These are phyloP conservation scores for Hydraecia micacea DNA, from an alignment of 2,888 invertebrate species.

Conservation along the genomic window DNA sequence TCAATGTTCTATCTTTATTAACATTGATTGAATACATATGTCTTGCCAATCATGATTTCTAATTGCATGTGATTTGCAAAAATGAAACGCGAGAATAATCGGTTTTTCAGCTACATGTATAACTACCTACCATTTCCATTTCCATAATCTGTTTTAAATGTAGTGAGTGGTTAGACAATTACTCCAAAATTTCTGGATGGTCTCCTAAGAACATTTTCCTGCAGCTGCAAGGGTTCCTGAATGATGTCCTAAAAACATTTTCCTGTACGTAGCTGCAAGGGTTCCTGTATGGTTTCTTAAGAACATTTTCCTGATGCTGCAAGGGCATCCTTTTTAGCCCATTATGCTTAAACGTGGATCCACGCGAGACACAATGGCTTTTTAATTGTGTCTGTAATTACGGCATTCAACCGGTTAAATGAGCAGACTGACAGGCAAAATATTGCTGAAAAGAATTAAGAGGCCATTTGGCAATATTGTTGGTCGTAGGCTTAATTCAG, in stretches of 20 bases:
- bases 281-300: no score
- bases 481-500: slow-evolving; percentile 4
- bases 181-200: not conserved
- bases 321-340: no score
- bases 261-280: no score
- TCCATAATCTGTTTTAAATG: not conserved
- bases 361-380: no score
- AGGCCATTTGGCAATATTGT: slow-evolving; percentile 36
- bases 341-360: no score
- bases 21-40: not conserved
- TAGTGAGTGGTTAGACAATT: not conserved
- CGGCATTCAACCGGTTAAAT: no score
- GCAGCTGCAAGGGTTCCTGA: no score
- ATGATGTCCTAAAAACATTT: no score
- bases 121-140: not conserved
- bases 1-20: not conserved
- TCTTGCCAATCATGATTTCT: not conserved
- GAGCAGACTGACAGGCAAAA: not conserved
- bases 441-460: not conserved
- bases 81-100: not conserved
- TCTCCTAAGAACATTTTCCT: not conserved
- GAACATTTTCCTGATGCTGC: no score
- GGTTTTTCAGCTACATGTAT: not conserved
- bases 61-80: not conserved
- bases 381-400: no score